Percentiles rank a stretch among this genome's conserved stretches.
phyloP scores from a whole-genome alignment of 2,797 vertebrate species.

The Rhodeus uyekii region DNA sequence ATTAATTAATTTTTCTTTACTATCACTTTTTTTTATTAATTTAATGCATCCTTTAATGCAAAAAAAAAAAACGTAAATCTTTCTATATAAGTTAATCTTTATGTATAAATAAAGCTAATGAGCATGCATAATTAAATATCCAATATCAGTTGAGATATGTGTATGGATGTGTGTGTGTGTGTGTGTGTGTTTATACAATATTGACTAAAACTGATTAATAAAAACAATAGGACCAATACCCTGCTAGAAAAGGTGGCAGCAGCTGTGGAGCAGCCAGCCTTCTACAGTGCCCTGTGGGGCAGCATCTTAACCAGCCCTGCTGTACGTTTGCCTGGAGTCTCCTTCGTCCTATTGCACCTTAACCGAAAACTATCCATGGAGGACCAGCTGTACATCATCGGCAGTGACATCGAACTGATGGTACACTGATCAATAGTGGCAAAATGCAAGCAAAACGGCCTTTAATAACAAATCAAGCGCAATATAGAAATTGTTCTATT shows the following conservation, averaged over 20 bases:
- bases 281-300: conserved; percentile 98
- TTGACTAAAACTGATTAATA: background rate
- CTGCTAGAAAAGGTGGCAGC: conserved; percentile 95
- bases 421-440: conserved; percentile 69
- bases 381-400: conserved; percentile 97
- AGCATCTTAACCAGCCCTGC: conserved; percentile 97
- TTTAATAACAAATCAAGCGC: background rate
- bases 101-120: background rate
- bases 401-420: conserved; percentile 98
- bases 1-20: background rate
- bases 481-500: background rate
- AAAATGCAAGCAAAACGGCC: background rate
- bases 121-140: background rate
- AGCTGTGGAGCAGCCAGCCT: conserved; percentile 94
- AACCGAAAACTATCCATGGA: conserved; percentile 99
- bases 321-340: conserved; percentile 92
- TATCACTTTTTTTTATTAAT: background rate
- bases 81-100: background rate
- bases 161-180: background rate
- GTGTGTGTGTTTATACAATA: background rate
- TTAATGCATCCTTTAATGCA: background rate
- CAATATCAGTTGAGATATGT: background rate
- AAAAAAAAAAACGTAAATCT: background rate
- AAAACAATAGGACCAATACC: conserved; percentile 86
- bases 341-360: conserved; percentile 93